Base-by-base conservation (phyloP, 2,797 vertebrate genomes). In the Falco rusticolus region DNA sequence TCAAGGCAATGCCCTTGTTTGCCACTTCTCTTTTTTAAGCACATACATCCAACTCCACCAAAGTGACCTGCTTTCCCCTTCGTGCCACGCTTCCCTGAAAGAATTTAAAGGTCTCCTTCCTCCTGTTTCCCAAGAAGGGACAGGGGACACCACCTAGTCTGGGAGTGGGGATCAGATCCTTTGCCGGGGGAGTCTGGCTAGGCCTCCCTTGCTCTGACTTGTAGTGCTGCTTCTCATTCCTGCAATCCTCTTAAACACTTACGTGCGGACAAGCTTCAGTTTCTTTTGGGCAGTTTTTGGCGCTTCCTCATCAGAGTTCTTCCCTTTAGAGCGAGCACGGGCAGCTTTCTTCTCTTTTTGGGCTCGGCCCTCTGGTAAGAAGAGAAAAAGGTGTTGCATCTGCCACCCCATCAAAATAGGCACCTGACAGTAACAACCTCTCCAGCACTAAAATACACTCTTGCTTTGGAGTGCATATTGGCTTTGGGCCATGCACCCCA, bases 301-400 rank as follows among this genome's bases (percentile, higher is more conserved):
- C 26, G 99, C 97, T 53, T 99, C 99, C 87, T 99, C 99, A 43
- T 99, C 99, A 5, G 99, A 99, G 84, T 99, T 99, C 97, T 99
- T 99, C 93, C 99, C 99, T 98, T 99, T 99, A 90, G 99, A 99
- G 89, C 99, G 98, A 65, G 99, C 99, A 51, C 99, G 99, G 75
- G 99, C 98, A 21, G 98, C 98, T 91, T 99, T 99, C 98, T 99
- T 99, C 97, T 99, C 99, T 95, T 99, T 99, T 63, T 99, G 99
- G 93, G 98, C 98, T 96, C 99, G 98, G 84, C 99, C 98, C 97
- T 99, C 98, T 98, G 97, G 98, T 97, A 89, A 70, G 78, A 97
- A 39, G 84, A 95, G 60, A 93, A 57, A 39, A 85, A 96, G 84
- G 94, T 95, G 93, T 47, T 90, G 84, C 54, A 74, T 66, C 69